A percentile compares a stretch with the other conserved stretches of the same genome.
Conservation (phyloP, 1,140 invertebrate genomes). For the Chrysopa pallens region DNA sequence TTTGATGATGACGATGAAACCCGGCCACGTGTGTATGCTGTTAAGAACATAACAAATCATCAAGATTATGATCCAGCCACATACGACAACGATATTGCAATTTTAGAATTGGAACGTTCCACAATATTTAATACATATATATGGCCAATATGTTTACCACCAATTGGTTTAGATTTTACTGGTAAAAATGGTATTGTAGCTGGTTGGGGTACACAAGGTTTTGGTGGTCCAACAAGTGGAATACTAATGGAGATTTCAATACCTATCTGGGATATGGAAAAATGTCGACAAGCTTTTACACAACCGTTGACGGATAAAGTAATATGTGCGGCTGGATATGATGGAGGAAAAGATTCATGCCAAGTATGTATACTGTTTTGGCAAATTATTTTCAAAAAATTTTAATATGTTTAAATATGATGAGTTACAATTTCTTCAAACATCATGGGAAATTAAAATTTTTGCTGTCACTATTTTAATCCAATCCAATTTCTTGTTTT, state of each 20-base stretch:
- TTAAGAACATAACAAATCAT: slow-evolving; percentile 43
- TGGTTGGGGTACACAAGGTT: slow-evolving; percentile 50
- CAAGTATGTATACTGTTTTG: slow-evolving; percentile 32
- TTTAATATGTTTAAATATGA: too few relatives aligned
- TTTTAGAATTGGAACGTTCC: slow-evolving; percentile 48
- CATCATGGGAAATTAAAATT: too few relatives aligned
- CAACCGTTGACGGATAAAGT: slow-evolving; percentile 41
- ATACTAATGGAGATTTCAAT: slow-evolving; percentile 57
- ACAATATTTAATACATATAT: slow-evolving; percentile 60
- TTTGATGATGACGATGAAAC: slow-evolving; percentile 41
- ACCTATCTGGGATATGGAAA: slow-evolving; percentile 59
- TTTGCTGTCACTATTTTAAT: too few relatives aligned
- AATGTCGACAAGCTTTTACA: slow-evolving; percentile 43
- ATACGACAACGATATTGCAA: slow-evolving; percentile 64
- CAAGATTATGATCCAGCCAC: slow-evolving; percentile 37
- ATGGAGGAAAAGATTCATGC: slow-evolving; percentile 61
- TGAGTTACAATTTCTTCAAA: too few relatives aligned
- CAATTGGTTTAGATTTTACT: slow-evolving; percentile 33
- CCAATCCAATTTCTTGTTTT: too few relatives aligned
- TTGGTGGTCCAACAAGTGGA: slow-evolving; percentile 42
- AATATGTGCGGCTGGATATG: slow-evolving; percentile 50
- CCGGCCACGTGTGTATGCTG: slow-evolving; percentile 40
- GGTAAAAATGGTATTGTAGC: slow-evolving; percentile 49
- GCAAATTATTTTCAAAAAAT: too few relatives aligned
- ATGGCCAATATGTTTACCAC: slow-evolving; percentile 70